Conservation (phyloP, 2,797 vertebrate species). For the Petrocephalus sullivani region DNA sequence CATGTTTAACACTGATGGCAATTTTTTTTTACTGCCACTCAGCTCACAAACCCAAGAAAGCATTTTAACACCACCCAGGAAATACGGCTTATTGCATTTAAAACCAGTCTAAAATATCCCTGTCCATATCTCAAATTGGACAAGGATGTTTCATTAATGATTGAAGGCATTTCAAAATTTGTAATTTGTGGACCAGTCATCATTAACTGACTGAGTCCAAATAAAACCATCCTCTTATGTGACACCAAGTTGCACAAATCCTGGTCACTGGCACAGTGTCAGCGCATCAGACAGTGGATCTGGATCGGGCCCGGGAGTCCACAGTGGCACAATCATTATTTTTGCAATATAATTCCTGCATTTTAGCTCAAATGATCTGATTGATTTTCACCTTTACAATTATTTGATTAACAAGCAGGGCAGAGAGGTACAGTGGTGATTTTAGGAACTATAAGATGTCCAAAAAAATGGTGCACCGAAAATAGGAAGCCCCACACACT, state of each 20-base stretch:
- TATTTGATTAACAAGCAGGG: not conserved
- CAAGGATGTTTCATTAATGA: not conserved
- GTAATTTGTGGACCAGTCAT: not conserved
- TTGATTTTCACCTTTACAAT: not conserved
- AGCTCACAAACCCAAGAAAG: not conserved
- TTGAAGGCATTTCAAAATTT: not conserved
- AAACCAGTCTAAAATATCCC: not conserved
- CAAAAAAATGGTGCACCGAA: not conserved
- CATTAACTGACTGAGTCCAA: not conserved
- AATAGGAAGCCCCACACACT: not conserved
- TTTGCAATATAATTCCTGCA: not conserved
- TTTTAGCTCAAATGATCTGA: not conserved
- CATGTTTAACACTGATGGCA: not conserved
- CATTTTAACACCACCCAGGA: not conserved
- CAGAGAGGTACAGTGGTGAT: not conserved
- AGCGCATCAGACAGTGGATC: not conserved
- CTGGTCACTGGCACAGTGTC: not conserved
- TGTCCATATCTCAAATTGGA: not conserved
- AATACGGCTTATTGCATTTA: not conserved
- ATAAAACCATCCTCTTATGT: not conserved
- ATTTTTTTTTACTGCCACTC: not conserved
- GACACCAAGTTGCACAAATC: not conserved
- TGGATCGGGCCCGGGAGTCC: not conserved
- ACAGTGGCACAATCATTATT: not conserved
- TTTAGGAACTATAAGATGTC: not conserved